These are phyloP conservation scores for Macrochelys suwanniensis DNA, from an alignment of 2,797 vertebrate genomes.

Conservation along the genomic window DNA sequence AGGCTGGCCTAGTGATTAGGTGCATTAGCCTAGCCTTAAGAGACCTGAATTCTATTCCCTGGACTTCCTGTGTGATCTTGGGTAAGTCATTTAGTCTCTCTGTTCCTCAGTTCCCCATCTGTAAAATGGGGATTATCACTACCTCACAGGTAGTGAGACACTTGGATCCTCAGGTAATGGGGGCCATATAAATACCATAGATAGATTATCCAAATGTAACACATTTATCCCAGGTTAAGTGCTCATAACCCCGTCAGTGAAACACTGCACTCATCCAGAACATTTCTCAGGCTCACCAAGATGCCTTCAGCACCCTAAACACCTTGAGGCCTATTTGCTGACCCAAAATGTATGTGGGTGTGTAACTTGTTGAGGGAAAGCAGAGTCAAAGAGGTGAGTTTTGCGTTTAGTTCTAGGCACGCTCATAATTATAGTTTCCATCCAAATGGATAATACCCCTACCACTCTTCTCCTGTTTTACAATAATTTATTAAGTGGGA, in stretches of 20 bases:
- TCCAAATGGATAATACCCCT: not conserved
- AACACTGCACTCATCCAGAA: not conserved
- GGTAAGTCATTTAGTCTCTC: not conserved
- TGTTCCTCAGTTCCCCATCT: not conserved
- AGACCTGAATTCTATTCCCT: not conserved
- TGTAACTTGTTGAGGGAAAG: not conserved
- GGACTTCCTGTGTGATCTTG: not conserved
- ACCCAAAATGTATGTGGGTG: not conserved
- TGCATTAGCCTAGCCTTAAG: not conserved
- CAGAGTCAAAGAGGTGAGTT: not conserved
- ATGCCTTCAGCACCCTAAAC: not conserved
- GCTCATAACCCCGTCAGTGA: not conserved
- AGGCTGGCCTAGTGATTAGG: not conserved
- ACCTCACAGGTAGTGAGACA: not conserved
- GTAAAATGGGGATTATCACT: not conserved
- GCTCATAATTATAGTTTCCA: not conserved
- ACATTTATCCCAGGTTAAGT: not conserved
- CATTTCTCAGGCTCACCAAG: not conserved
- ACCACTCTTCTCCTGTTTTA: not conserved
- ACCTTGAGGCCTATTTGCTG: not conserved
- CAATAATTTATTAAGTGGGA: not conserved
- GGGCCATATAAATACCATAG: not conserved
- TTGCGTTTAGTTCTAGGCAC: not conserved
- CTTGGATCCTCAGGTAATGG: not conserved
- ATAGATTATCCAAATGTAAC: not conserved